Percentiles rank a stretch among this genome's conserved stretches.
These are phyloP conservation scores for Bufo gargarizans DNA, from an alignment of 2,113 vertebrate species.

Conservation along the genomic window DNA sequence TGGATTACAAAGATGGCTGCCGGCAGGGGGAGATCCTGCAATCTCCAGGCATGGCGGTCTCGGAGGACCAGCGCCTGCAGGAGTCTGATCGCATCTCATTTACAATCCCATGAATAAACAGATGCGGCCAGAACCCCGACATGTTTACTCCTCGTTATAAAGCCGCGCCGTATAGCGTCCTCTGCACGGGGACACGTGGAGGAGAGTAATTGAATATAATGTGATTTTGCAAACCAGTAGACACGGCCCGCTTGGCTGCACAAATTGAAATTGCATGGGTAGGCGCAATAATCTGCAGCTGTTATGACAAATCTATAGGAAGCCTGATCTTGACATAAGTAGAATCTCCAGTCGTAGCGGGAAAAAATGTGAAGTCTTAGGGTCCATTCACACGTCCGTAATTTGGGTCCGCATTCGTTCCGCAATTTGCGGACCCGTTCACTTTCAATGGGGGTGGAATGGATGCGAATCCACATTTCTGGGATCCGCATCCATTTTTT, in stretches of 20 bases:
- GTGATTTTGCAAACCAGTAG: slow-evolving; percentile 27
- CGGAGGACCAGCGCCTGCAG: background rate
- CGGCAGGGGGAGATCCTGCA: background rate
- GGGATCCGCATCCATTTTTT: no score
- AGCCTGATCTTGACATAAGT: slow-evolving; percentile 12
- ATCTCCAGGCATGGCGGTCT: background rate
- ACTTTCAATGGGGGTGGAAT: no score
- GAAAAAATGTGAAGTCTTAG: background rate
- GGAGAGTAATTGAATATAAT: slow-evolving; percentile 41
- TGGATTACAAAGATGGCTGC: background rate
- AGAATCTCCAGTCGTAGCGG: background rate
- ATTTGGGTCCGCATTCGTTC: no score
- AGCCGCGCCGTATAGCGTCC: background rate
- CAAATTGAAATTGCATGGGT: slow-evolving; percentile 52
- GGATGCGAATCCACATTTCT: no score
- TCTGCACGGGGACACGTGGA: slow-evolving; percentile 31
- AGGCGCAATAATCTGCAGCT: slow-evolving; percentile 31
- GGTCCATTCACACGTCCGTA: no score
- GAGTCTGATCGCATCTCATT: slow-evolving; percentile 16
- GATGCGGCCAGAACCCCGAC: background rate
- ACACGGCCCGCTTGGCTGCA: slow-evolving; percentile 22
- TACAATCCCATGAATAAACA: slow-evolving; percentile 33
- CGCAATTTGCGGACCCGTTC: no score
- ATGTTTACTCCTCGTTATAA: slow-evolving; percentile 39
- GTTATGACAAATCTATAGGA: slow-evolving; percentile 26